These are phyloP conservation scores for Dioctria rufipes DNA, from an alignment of 2,888 invertebrate genomes.

Conservation along the genomic window DNA sequence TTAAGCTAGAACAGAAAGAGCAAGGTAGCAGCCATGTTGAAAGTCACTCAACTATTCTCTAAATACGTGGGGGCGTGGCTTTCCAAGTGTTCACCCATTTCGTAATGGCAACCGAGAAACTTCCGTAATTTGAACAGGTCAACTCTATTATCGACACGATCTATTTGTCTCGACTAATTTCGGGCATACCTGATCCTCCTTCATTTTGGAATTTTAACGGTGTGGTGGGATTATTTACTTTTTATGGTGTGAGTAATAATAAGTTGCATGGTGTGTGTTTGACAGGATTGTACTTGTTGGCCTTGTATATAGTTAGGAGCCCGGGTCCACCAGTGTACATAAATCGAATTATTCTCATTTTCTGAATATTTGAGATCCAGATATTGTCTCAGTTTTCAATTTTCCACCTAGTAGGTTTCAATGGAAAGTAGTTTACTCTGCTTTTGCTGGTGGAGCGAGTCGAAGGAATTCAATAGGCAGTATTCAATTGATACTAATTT, in stretches of 20 bases:
- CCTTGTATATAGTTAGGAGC: conserved; percentile 17
- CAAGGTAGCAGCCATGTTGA: conserved; percentile 68
- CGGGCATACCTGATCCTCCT: conserved; percentile 42
- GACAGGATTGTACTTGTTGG: not conserved
- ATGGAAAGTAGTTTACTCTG: conserved; percentile 18
- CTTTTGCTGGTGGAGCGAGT: not conserved
- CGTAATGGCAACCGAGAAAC: conserved; percentile 63
- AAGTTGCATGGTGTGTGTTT: not conserved
- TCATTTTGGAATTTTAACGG: conserved; percentile 20
- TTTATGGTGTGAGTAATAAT: not conserved
- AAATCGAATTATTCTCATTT: conserved; percentile 32
- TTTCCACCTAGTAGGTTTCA: conserved; percentile 40
- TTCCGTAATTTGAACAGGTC: conserved; percentile 60
- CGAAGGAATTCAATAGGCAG: not conserved
- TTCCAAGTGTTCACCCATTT: conserved; percentile 62
- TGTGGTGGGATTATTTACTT: conserved; percentile 13
- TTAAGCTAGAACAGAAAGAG: not conserved
- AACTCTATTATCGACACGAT: conserved; percentile 58
- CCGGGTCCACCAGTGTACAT: conserved; percentile 31
- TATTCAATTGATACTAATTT: conserved; percentile 6
- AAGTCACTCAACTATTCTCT: conserved; percentile 70
- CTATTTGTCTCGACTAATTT: conserved; percentile 59
- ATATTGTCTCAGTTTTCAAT: conserved; percentile 42
- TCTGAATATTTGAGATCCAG: conserved; percentile 29
- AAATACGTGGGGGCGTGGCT: conserved; percentile 69